Base-by-base conservation (phyloP, 2,888 invertebrate species). In the Calephelis perditalis region DNA sequence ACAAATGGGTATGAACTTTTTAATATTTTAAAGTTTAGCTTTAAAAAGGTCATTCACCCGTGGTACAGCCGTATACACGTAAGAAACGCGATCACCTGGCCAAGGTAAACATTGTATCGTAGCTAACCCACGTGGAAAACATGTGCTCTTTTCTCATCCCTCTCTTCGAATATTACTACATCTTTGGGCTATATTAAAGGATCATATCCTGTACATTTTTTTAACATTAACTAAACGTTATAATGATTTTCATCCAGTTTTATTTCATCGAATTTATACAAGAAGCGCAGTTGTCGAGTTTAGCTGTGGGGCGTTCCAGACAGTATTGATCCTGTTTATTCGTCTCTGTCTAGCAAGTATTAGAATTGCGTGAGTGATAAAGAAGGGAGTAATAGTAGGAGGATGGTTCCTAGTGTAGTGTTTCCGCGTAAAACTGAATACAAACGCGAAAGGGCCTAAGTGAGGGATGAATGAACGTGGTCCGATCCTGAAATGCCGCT, bases 21-120 rank as follows among this genome's bases (percentile, higher is more conserved):
- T 26, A 26, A 26, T 26, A 26, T 26, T 26, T 26, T 26, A 26
- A 26, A 26, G 1, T 26, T 26, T 26, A 26, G 26, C 26, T 40
- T 40, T 40, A 40, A 57, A 65, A 60, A 62, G 68, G 70, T 70
- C 70, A 70, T 62, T 65, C 66, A 71, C 68, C 69, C 61, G 57
- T 55, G 49, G 63, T 64, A 56, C 62, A 61, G 63, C 62, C 64
- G 65, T 65, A 63, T 61, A 64, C 61, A 63, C 62, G 71, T 68
- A 67, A 72, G 78, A 73, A 72, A 72, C 74, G 72, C 74, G 74
- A 70, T 76, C 89, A 88, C 88, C 88, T 88, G 88, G 79, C 83
- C 84, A 83, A 89, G 88, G 90, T 89, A 90, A 90, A 89, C 89
- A 90, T 84, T 83, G 87, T 86, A 86, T 82, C 89, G 89, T 88